Conservation (phyloP, 2,113 vertebrate genomes). For the Tamias sibiricus region DNA sequence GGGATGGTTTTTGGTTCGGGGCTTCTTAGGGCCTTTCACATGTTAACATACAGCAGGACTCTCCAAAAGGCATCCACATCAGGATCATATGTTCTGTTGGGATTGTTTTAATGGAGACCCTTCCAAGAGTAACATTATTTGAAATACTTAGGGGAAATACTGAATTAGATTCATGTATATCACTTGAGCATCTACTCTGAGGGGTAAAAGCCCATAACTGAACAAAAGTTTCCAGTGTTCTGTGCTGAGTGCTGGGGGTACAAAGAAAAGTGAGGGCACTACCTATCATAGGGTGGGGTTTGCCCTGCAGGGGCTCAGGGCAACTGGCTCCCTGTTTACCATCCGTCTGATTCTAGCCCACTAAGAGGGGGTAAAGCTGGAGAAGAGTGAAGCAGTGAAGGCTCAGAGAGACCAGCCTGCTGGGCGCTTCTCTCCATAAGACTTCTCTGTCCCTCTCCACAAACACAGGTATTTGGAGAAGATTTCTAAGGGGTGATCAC, state of each 20-base stretch:
- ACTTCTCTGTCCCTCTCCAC: rapidly evolving
- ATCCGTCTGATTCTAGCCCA: not conserved
- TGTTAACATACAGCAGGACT: not conserved
- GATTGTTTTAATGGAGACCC: not conserved
- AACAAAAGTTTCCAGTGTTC: not conserved
- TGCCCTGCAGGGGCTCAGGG: not conserved
- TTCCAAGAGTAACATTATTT: not conserved
- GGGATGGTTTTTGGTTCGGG: not conserved
- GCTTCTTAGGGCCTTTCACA: not conserved
- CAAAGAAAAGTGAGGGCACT: not conserved
- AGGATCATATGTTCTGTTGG: not conserved
- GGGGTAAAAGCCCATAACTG: not conserved
- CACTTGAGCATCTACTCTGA: not conserved
- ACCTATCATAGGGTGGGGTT: not conserved
- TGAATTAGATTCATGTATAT: not conserved
- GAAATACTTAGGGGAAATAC: not conserved
- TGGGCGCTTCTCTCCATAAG: rapidly evolving
- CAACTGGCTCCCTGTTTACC: not conserved
- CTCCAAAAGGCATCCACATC: not conserved
- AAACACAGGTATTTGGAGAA: not conserved
- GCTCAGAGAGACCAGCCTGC: not conserved
- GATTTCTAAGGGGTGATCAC: not conserved
- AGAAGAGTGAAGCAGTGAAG: too few relatives aligned
- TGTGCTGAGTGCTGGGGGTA: not conserved
- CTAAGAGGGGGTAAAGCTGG: not conserved